Conservation (phyloP, 2,797 vertebrate genomes). For the Xenopus petersii region DNA sequence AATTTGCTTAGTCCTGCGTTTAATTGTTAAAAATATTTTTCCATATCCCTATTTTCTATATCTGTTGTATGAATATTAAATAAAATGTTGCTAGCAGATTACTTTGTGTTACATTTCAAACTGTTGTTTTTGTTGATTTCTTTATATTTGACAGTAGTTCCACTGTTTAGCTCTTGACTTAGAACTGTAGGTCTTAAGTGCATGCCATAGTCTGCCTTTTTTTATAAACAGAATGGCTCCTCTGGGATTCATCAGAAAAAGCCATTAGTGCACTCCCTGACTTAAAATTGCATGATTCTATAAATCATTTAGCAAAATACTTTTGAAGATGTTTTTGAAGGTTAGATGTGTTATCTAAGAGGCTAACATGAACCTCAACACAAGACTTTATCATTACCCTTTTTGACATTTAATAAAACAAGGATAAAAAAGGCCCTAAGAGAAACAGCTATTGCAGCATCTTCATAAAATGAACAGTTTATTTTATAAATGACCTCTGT, state of each 20-base stretch:
- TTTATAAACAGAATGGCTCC: slow-evolving; percentile 72
- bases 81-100: background rate
- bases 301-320: slow-evolving; percentile 83
- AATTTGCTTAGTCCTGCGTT: too few species aligned
- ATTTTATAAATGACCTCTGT: slow-evolving; percentile 53
- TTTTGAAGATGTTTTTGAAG: slow-evolving; percentile 64
- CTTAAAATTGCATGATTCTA: slow-evolving; percentile 89
- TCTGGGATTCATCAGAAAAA: slow-evolving; percentile 76
- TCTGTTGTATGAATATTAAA: too few species aligned
- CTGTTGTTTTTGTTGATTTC: background rate
- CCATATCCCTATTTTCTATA: too few species aligned
- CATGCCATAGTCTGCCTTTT: slow-evolving; percentile 51
- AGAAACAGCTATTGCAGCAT: slow-evolving; percentile 68
- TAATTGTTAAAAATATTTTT: too few species aligned
- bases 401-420: slow-evolving; percentile 75
- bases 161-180: background rate
- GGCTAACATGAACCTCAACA: slow-evolving; percentile 54
- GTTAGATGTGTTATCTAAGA: slow-evolving; percentile 61
- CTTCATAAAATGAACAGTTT: slow-evolving; percentile 46
- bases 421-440: slow-evolving; percentile 68
- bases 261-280: slow-evolving; percentile 82
- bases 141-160: background rate
- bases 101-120: background rate
- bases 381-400: slow-evolving; percentile 58
- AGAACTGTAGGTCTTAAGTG: background rate